Base-by-base conservation (phyloP, 2,113 vertebrate genomes). In the Dolichallabes microphthalmus region DNA sequence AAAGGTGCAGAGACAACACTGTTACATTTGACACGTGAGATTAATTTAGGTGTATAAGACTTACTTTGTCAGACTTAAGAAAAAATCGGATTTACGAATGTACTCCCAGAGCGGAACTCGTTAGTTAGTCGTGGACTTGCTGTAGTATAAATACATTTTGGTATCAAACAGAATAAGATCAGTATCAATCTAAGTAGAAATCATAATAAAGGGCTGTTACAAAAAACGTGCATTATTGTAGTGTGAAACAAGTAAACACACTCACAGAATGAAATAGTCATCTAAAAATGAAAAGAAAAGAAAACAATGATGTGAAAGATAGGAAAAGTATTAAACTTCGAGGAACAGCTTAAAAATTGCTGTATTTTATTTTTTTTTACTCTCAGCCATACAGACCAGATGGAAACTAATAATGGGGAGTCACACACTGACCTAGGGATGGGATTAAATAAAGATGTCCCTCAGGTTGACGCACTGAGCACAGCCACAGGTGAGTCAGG, bases 381-480 rank as follows among this genome's bases (percentile, higher is more conserved):
- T 30, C 71, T 8, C 84, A 92, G 91, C 84, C 74, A 82, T 64
- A 85, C 76, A 66, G 86, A 82, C 25, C 82, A 87, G 20, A 80
- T 64, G 17, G 74, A 87, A 60, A 69, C 87, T 35, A 88, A 86
- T 77, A 73, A 68, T 17, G 75, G n/a, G 11, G 86, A 86, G 73
- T 53, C 52, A 7, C 76, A 85, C 30, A 32, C 71, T 73, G 63
- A 85, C 20, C 30, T n/a, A 57, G 86, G 14, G 52, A 27, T 30
- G 22, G 82, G 77, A 66, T 5, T 30, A n/a, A 63, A 50, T 55
- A 69, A 79, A 60, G 68, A 88, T 17, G 53, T 55, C 30, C 6
- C 27, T 32, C 58, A 84, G 13, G 57, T 32, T 14, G 87, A 86
- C 39, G 9, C 75, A 4, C 9, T 17, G 1, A 69, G n/a, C 74